Evolutionary conservation across 2,888 invertebrate species (phyloP), one percentile per base, ranked within the genome.

Genomic region (Frankliniella fusca): DNA sequence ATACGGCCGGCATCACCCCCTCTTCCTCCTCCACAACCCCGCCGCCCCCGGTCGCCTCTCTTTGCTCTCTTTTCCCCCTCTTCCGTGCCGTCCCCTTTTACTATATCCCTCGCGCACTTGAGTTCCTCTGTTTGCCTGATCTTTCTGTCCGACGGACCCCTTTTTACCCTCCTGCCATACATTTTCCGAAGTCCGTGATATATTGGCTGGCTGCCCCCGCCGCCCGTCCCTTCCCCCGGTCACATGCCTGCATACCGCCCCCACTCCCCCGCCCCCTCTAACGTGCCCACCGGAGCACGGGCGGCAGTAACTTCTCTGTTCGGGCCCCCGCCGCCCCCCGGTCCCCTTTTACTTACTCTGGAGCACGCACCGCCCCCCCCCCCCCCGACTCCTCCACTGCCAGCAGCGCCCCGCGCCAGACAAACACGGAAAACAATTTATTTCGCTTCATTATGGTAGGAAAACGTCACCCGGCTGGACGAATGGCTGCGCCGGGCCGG

Each of bases 261-360:
- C 23, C 54, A 5, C 54, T 0, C n/a, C 70, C 70, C 70, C 70
- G 70, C 70, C 11, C 70, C 70, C 23, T 10, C 9, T 27, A 10
- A 27, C 61, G 20, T 9, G 70, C 23, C n/a, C 70, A 23, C 23
- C 70, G 70, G 70, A 23, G 70, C 70, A 76, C 70, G 70, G 70
- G 27, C 70, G 27, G 70, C 70, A 76, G 70, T 76, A 76, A 76
- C 70, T 76, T 76, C 23, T 27, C 70, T 27, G 70, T 76, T 76
- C 27, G 70, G 27, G 70, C 23, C 23, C 70, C 70, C 70, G 38
- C 38, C 38, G 38, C 38, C 38, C 38, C 38, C 38, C 38, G 38
- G 38, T 38, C 38, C 38, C 38, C 38, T 38, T 38, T 38, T 38
- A 38, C 38, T 38, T 38, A 38, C 38, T 38, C 70, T 27, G 23